Evolutionary conservation across 2,888 invertebrate genomes (phyloP).

Genomic region (Acanthoscelides obtectus): DNA sequence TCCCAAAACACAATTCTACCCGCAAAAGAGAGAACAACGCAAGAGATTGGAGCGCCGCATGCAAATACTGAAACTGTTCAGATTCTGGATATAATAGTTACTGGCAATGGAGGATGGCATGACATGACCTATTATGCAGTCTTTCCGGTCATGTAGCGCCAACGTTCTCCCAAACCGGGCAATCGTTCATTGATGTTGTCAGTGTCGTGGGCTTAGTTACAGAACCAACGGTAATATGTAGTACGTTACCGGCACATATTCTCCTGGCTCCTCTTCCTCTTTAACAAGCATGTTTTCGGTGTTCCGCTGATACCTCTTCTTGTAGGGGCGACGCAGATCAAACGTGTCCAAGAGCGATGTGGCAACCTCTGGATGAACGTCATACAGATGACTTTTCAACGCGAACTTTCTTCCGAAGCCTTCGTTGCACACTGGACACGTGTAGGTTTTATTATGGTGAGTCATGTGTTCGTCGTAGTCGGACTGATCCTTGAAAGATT

Average conservation of each 20-base stretch:
- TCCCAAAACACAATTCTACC: too few species aligned
- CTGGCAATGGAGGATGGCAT: too few species aligned
- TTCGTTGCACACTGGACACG: not conserved
- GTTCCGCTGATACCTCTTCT: not conserved
- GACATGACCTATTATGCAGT: too few species aligned
- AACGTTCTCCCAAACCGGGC: too few species aligned
- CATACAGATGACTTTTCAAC: not conserved
- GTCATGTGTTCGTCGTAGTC: not conserved
- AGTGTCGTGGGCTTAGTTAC: too few species aligned
- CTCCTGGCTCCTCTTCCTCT: not conserved
- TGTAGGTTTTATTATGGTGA: not conserved
- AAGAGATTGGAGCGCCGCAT: too few species aligned
- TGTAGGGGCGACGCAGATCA: not conserved
- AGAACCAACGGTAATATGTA: too few species aligned
- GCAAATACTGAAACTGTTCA: too few species aligned
- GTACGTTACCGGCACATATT: not conserved
- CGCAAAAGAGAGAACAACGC: too few species aligned
- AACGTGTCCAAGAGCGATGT: not conserved
- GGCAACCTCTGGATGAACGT: not conserved
- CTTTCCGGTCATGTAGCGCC: too few species aligned
- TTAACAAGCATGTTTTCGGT: not conserved
- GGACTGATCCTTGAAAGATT: not conserved
- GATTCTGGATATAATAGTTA: too few species aligned
- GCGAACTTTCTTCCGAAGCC: not conserved
- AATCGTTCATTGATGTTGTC: too few species aligned